Base-by-base conservation (phyloP, 2,113 vertebrate species). In the Rana temporaria region DNA sequence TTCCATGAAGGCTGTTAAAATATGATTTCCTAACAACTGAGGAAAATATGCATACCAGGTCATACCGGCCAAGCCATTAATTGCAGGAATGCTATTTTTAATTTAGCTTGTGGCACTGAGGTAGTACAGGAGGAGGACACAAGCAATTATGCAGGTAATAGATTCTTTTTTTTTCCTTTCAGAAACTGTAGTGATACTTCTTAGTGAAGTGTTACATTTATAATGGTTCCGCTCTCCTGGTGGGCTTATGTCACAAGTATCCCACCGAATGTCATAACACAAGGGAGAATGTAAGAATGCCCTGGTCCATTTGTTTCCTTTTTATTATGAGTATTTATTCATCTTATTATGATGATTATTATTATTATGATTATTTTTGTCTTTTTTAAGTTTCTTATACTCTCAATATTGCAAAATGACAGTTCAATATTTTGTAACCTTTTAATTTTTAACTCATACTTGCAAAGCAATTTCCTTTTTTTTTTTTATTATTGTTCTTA, bases 81-180 rank as follows among this genome's bases (percentile, higher is more conserved):
- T 75, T 83, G 71, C 72, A 76, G 55, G 64, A 83, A 76, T 76
- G 63, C 62, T 83, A 83, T 83, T 83, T 83, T 83, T 83, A 76
- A 76, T 68, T 74, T 83, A 83, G 71, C 72, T 76, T 60, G 65
- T 76, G 72, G 71, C 71, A 83, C 63, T 68, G 26, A 76, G 64
- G 62, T 83, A 64, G 38, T 56, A 63, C 73, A 68, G 52, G 62
- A 67, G 81, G 81, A 67, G 68, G 71, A 75, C 80, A 75, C 59
- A 53, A 82, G 67, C 67, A 80, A 80, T 80, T 80, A 80, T 80
- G 78, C 67, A 80, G 78, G 77, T 79, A 79, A 79, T 55, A 57
- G 62, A 79, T 79, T n/a, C n/a, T n/a, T 79, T 79, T 79, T 64
- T 76, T 76, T 71, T n/a, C n/a, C 34, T 16, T 30, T 34, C 67